Evolutionary conservation across 2,113 vertebrate genomes (phyloP).

Genomic region (Vulpes ferrilata): DNA sequence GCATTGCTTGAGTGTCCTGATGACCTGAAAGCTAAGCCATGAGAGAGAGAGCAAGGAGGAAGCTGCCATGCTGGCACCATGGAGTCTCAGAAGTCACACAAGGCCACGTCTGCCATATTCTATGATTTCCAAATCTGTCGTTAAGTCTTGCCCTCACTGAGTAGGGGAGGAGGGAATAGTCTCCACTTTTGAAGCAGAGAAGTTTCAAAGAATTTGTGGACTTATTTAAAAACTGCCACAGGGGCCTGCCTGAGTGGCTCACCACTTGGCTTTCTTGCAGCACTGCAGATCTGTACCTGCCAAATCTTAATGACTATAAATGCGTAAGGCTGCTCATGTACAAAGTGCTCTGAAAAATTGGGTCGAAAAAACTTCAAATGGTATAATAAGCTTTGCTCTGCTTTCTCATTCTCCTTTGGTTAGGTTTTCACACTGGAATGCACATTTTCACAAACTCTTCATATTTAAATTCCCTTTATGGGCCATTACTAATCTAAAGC

Average conservation of each 20-base stretch:
- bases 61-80: background rate
- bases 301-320: background rate
- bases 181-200: background rate
- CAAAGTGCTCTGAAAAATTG: background rate
- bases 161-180: background rate
- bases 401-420: background rate
- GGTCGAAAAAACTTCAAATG: background rate
- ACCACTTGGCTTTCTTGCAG: background rate
- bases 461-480: constrained; percentile 40
- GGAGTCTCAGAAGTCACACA: background rate
- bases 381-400: background rate
- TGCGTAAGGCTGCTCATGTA: background rate
- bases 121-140: background rate
- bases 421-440: background rate
- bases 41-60: background rate
- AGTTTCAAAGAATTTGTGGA: background rate
- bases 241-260: background rate
- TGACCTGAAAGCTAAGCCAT: background rate
- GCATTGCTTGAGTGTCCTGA: background rate
- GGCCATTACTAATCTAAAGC: constrained; percentile 31
- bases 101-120: background rate
- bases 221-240: background rate
- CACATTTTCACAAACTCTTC: background rate
- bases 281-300: background rate
- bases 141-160: background rate